phyloP scores from a whole-genome alignment of 1,140 invertebrate genomes.

The Triops longicaudatus region DNA sequence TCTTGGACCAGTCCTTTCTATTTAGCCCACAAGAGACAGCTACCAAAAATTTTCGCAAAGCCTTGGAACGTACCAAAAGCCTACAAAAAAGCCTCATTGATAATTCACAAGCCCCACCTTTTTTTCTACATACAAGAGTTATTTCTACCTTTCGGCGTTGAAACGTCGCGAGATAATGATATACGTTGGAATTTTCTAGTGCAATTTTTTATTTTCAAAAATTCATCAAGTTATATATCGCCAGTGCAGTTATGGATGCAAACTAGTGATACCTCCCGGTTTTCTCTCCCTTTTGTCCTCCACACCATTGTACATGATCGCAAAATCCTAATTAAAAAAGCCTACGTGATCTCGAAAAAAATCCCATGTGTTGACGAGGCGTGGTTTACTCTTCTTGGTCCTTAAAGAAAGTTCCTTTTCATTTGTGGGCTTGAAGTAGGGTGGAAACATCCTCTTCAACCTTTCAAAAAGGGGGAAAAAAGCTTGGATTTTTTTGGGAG shows the following conservation, averaged over 20 bases:
- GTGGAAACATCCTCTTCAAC: not conserved
- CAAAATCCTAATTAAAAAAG: not conserved
- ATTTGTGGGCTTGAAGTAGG: not conserved
- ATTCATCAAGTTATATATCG: not conserved
- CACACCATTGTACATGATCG: not conserved
- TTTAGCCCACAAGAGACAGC: not conserved
- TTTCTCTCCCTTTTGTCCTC: not conserved
- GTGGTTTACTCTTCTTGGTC: not conserved
- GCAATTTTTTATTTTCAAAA: not conserved
- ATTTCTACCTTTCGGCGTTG: not conserved
- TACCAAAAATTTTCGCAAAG: not conserved
- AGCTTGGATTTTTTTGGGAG: not conserved
- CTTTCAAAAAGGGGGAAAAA: not conserved
- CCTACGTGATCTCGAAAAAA: not conserved
- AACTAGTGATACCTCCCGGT: not conserved
- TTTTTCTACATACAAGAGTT: slow-evolving; percentile 1
- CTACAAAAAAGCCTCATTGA: slow-evolving; percentile 12
- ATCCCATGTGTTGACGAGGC: not conserved
- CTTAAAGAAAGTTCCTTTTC: not conserved
- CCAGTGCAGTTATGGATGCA: not conserved
- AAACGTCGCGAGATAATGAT: slow-evolving; percentile 5
- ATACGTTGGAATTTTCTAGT: slow-evolving; percentile 15
- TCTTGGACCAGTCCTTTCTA: slow-evolving; percentile 2
- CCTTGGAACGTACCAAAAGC: slow-evolving; percentile 14
- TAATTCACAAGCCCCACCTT: slow-evolving; percentile 5